phyloP scores from a whole-genome alignment of 2,113 vertebrate species.

The Rallus limicola region DNA sequence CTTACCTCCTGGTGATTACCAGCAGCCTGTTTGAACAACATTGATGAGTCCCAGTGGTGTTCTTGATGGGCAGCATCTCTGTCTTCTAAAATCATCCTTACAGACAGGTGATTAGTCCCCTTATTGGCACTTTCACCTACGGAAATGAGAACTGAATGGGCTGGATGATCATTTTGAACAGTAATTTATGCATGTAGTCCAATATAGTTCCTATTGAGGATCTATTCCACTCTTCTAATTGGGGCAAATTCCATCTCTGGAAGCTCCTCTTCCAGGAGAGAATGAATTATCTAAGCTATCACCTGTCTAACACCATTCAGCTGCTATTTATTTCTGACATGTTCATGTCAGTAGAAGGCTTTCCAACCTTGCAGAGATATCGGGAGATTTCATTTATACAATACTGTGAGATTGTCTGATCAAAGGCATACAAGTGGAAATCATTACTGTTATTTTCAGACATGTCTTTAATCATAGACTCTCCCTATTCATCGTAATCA shows the following conservation, averaged over 20 bases:
- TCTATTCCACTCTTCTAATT: conserved; percentile 2
- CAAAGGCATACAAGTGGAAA: conserved; percentile 64
- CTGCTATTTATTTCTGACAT: conserved; percentile 37
- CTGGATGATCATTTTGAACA: conserved; percentile 8
- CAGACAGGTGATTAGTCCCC: conserved; percentile 20
- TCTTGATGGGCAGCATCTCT: conserved; percentile 10
- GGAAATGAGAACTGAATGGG: conserved; percentile 12
- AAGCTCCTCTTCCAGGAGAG: conserved; percentile 8
- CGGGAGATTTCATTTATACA: conserved; percentile 46
- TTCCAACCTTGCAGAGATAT: conserved; percentile 34
- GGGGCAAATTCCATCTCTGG: conserved; percentile 28
- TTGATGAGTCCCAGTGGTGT: neutral
- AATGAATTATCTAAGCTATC: conserved; percentile 29
- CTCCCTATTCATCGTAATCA: conserved; percentile 58
- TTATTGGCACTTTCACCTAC: conserved; percentile 36
- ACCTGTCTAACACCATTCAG: conserved; percentile 45
- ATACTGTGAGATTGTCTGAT: conserved; percentile 47
- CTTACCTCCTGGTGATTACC: conserved; percentile 4
- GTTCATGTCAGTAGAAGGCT: conserved; percentile 35
- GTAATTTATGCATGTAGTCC: conserved; percentile 30
- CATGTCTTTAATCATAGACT: conserved; percentile 37
- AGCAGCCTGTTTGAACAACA: neutral
- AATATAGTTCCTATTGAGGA: conserved; percentile 24
- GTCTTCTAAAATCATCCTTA: conserved; percentile 14
- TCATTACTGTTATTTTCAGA: conserved; percentile 66